phyloP scores from a whole-genome alignment of 2,888 invertebrate genomes.

The Onchidella celtica region DNA sequence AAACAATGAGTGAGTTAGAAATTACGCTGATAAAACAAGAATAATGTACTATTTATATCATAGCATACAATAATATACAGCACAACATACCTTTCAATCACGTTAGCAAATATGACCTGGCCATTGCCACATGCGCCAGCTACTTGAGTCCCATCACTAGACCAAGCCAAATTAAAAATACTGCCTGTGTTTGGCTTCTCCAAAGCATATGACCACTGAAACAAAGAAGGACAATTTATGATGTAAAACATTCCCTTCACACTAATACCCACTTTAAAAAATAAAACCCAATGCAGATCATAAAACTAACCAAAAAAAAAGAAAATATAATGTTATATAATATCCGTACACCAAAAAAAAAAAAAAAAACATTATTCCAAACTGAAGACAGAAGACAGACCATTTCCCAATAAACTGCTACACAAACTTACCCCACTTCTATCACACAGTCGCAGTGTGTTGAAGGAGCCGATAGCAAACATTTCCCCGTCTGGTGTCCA shows the following conservation, averaged over 20 bases:
- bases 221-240: conserved; percentile 56
- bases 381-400: no score
- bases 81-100: conserved; percentile 87
- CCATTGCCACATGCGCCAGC: conserved; percentile 97
- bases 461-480: conserved; percentile 95
- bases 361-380: no score
- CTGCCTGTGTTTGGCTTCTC: conserved; percentile 94
- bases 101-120: conserved; percentile 93
- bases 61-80: neutral
- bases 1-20: no score
- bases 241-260: no score
- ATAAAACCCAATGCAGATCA: no score
- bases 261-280: no score
- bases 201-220: conserved; percentile 95
- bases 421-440: conserved; percentile 90
- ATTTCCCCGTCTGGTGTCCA: conserved; percentile 96
- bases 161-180: conserved; percentile 94
- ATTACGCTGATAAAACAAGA: no score
- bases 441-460: conserved; percentile 94
- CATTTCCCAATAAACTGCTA: no score
- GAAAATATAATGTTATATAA: no score
- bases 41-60: neutral
- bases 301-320: no score
- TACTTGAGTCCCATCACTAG: conserved; percentile 96
- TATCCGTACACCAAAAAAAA: neutral